These are phyloP conservation scores for Astyanax mexicanus DNA, from an alignment of 2,797 vertebrate genomes.

Conservation along the genomic window DNA sequence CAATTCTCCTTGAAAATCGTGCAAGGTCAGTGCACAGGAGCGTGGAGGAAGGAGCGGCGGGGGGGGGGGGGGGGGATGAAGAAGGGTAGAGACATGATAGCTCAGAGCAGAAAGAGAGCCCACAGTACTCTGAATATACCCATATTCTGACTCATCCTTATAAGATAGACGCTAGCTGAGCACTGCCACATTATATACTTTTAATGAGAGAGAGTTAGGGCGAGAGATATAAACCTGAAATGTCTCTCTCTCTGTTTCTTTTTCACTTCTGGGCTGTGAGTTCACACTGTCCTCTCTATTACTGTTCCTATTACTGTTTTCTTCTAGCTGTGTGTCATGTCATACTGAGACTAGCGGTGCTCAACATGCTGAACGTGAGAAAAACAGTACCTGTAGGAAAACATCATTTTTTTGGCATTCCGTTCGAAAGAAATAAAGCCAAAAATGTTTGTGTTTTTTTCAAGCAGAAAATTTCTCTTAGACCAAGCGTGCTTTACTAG, in stretches of 20 bases:
- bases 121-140: slow-evolving; percentile 30
- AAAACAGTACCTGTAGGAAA: too few species aligned
- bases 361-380: background rate
- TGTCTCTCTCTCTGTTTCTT: background rate
- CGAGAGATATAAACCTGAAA: too few species aligned
- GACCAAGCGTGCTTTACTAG: too few species aligned
- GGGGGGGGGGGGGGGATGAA: background rate
- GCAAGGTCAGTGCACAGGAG: slow-evolving; percentile 74
- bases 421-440: too few species aligned
- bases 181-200: background rate
- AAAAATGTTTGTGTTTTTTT: too few species aligned
- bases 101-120: slow-evolving; percentile 49
- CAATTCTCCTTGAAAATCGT: slow-evolving; percentile 79
- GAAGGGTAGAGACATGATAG: slow-evolving; percentile 49
- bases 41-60: slow-evolving; percentile 27
- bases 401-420: too few species aligned
- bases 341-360: background rate
- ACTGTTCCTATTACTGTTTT: slow-evolving; percentile 1
- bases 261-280: background rate
- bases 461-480: too few species aligned
- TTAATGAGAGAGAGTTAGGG: slow-evolving; percentile 4
- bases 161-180: slow-evolving; percentile 8
- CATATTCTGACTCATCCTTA: slow-evolving; percentile 58
- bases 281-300: background rate
- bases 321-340: background rate